Conservation (phyloP, 2,888 invertebrate genomes). For the Coremacera marginata region DNA sequence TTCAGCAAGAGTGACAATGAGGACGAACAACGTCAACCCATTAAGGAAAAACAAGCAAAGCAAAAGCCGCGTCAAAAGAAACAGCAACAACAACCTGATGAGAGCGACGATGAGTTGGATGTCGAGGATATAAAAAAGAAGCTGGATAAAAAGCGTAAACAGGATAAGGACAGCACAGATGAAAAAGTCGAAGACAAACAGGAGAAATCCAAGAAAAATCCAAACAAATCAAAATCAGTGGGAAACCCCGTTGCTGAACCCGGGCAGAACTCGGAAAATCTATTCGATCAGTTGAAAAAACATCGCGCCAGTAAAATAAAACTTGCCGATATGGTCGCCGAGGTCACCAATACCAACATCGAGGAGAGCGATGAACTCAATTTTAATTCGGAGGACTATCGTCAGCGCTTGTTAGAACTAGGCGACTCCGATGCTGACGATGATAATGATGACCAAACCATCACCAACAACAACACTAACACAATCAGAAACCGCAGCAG, state of each 20-base stretch:
- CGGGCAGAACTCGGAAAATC: slow-evolving; percentile 47
- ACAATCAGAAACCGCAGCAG: slow-evolving; percentile 57
- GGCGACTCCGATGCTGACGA: slow-evolving; percentile 53
- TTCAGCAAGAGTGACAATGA: slow-evolving; percentile 68
- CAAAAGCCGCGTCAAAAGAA: slow-evolving; percentile 44
- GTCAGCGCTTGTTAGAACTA: slow-evolving; percentile 64
- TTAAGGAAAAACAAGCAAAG: slow-evolving; percentile 42
- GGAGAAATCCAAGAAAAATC: slow-evolving; percentile 4
- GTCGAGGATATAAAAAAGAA: slow-evolving; percentile 59
- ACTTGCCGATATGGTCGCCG: slow-evolving; percentile 54
- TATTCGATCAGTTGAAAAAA: slow-evolving; percentile 62
- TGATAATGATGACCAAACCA: slow-evolving; percentile 43
- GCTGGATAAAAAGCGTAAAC: slow-evolving; percentile 60
- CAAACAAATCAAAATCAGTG: slow-evolving; percentile 42
- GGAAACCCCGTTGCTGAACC: slow-evolving; percentile 31
- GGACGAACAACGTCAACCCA: slow-evolving; percentile 55
- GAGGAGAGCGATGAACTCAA: slow-evolving; percentile 57
- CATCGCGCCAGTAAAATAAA: slow-evolving; percentile 59
- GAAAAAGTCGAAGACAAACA: slow-evolving; percentile 29
- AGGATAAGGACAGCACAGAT: slow-evolving; percentile 50
- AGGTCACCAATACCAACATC: slow-evolving; percentile 22
- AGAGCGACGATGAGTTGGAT: slow-evolving; percentile 46
- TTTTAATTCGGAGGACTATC: slow-evolving; percentile 67
- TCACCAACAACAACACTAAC: slow-evolving; percentile 52
- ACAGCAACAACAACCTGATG: slow-evolving; percentile 20